phyloP scores from a whole-genome alignment of 1,140 invertebrate species.

The Lysiphlebus fabarum region DNA sequence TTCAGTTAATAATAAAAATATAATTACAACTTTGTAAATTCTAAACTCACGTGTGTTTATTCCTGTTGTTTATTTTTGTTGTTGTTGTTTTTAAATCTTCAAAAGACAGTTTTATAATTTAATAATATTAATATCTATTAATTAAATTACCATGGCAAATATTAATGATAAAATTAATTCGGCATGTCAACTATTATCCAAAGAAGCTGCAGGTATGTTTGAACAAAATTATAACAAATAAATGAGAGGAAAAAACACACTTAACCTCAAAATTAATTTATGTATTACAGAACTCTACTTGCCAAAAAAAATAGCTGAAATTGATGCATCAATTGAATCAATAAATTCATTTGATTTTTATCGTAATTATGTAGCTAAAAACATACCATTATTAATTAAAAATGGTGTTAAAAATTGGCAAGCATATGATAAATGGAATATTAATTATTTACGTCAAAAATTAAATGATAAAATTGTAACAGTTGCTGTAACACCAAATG shows the following conservation, averaged over 20 bases:
- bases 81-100: no score
- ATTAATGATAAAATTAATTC: conserved; percentile 1
- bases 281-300: conserved; percentile 33
- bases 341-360: conserved; percentile 59
- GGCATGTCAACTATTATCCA: conserved; percentile 9
- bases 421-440: conserved; percentile 64
- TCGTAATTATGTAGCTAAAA: conserved; percentile 66
- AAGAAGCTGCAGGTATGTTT: conserved; percentile 14
- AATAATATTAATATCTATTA: not conserved
- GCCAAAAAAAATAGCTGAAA: conserved; percentile 27
- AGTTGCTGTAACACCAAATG: conserved; percentile 79
- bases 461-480: conserved; percentile 63
- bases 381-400: conserved; percentile 65
- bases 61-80: no score
- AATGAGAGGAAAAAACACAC: no score
- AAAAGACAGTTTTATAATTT: not conserved
- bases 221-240: not conserved
- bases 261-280: no score
- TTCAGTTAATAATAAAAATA: no score
- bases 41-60: no score
- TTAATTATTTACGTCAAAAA: conserved; percentile 59
- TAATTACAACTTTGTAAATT: no score
- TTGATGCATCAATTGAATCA: conserved; percentile 28
- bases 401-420: conserved; percentile 59
- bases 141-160: not conserved